Evolutionary conservation across 2,797 vertebrate species (phyloP), one percentile per base, ranked within the genome.

Genomic region (Prionace glauca): DNA sequence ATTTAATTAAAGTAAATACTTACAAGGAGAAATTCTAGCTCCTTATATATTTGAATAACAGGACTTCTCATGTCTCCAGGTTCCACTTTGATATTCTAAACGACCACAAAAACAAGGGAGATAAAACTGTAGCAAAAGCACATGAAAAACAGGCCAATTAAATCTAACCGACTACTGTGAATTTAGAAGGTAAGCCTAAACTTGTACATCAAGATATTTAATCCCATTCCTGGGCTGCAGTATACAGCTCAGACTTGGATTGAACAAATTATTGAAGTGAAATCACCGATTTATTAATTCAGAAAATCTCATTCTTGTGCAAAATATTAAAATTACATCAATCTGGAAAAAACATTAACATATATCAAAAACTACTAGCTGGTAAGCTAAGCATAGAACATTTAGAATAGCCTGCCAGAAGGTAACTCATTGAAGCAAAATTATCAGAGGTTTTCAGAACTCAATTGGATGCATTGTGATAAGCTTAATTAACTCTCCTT

Each of bases 21-120:
- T 96, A 99, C 99, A 96, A 98, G 97, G 74, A 99, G 98, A 97
- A 99, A 98, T 97, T 98, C 98, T 95, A 99, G 97, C 95, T 99
- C 99, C 96, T 96, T 98, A 96, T 98, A 98, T n/a, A 98, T 97
- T 95, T 98, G 97, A 96, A 97, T 98, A 96, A 99, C 97, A 26
- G 98, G 98, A 96, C 98, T 99, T 96, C 98, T 98, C 96, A 97
- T 97, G 96, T 99, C 98, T 96, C 99, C 99, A 0, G 97, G 97
- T 95, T 98, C 96, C 96, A 99, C 97, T 96, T 96, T 98, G 96
- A 99, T 98, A 96, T 99, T 99, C 99, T 99, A 96, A 96, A n/a
- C 88, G 96, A 3, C 95, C 67, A n/a, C 62, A 92, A 67, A 36
- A 69, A 69, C 32, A 92, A 92, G 90, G n/a, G 22, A 22, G 3